Evolutionary conservation across 2,888 invertebrate genomes (phyloP).

Genomic region (Physocephala rufipes): DNA sequence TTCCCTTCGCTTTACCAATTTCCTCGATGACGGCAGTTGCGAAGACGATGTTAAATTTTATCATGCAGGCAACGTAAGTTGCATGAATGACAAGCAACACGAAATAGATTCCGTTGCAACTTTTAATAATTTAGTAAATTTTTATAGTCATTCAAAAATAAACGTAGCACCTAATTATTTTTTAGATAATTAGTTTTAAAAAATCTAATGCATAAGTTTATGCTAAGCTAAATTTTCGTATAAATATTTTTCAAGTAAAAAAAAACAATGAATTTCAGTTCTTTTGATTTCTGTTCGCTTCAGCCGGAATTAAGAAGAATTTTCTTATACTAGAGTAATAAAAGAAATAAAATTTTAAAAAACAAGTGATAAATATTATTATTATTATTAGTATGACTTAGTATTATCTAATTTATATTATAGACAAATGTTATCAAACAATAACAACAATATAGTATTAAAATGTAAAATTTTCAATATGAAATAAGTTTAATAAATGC

Average conservation of each 20-base stretch:
- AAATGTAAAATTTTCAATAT: not conserved
- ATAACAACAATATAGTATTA: not conserved
- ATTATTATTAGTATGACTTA: not conserved
- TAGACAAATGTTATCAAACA: not conserved
- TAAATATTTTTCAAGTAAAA: not conserved
- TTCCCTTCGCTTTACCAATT: not conserved
- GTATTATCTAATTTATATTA: not conserved
- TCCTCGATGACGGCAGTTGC: not conserved
- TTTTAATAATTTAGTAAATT: not conserved
- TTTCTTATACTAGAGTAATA: too few relatives aligned
- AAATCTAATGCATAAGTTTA: not conserved
- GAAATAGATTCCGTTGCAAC: not conserved
- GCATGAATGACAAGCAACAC: conserved; percentile 9
- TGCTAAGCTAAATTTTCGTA: conserved; percentile 2
- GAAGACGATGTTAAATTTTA: conserved; percentile 24
- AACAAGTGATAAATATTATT: too few relatives aligned
- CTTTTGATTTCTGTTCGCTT: too few relatives aligned
- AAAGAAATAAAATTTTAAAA: too few relatives aligned
- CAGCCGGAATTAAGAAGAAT: too few relatives aligned
- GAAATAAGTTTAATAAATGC: not conserved
- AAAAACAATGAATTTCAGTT: not conserved
- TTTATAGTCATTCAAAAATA: conserved; percentile 29
- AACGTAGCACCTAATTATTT: not conserved
- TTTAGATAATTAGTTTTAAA: not conserved
- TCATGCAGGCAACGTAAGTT: conserved; percentile 28